Conservation (phyloP, 2,797 vertebrate genomes). For the Mergus octosetaceus region DNA sequence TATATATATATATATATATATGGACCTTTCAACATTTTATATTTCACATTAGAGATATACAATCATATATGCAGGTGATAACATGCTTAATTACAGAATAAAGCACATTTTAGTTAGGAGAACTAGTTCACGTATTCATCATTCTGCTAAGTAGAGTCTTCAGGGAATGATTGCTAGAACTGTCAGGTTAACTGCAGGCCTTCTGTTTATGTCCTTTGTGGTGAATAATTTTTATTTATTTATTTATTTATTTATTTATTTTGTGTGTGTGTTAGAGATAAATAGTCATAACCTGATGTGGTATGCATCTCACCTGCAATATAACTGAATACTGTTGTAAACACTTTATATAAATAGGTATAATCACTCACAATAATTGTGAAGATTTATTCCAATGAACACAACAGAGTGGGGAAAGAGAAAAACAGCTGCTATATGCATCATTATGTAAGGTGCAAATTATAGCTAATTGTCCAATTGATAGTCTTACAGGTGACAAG, state of each 20-base stretch:
- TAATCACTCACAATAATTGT: background rate
- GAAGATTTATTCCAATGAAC: background rate
- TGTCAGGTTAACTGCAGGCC: background rate
- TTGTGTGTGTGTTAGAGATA: background rate
- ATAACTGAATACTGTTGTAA: background rate
- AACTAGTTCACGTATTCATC: background rate
- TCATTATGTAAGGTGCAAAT: background rate
- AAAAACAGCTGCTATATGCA: background rate
- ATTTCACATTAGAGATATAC: background rate
- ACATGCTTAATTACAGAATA: background rate
- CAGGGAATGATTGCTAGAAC: background rate
- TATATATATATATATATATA: background rate
- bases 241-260: background rate
- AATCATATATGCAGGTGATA: background rate
- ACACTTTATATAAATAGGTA: background rate
- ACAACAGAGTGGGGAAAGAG: background rate
- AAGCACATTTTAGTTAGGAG: background rate
- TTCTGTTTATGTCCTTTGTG: background rate
- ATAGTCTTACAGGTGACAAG: background rate
- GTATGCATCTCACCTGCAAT: background rate
- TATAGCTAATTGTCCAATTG: background rate
- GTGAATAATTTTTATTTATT: background rate
- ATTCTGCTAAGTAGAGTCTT: background rate
- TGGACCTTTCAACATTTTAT: background rate
- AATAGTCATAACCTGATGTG: background rate